Conservation (phyloP, 1,140 invertebrate species). For the Marisa cornuarietis region DNA sequence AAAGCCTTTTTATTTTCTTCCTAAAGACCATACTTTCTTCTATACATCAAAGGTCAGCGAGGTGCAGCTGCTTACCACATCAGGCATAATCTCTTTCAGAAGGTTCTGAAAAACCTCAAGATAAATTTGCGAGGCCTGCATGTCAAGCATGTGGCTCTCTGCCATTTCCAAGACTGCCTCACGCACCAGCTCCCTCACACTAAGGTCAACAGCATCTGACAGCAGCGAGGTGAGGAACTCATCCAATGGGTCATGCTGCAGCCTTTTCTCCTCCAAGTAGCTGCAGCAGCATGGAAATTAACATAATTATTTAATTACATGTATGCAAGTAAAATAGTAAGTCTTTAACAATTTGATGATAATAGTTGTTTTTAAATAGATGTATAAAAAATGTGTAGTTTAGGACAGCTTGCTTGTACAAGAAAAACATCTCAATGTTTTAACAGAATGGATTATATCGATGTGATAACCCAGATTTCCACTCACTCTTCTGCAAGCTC, state of each 20-base stretch:
- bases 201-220: conserved; percentile 39
- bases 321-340: too few species aligned
- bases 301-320: not conserved
- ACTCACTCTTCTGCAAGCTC: conserved; percentile 42
- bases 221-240: conserved; percentile 34
- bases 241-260: conserved; percentile 36
- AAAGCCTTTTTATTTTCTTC: too few species aligned
- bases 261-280: conserved; percentile 28
- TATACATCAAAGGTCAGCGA: too few species aligned
- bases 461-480: too few species aligned
- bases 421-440: too few species aligned
- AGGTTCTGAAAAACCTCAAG: conserved; percentile 46
- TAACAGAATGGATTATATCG: not conserved
- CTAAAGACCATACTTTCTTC: too few species aligned
- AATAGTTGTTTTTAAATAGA: too few species aligned
- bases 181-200: conserved; percentile 39
- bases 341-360: too few species aligned
- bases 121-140: conserved; percentile 32
- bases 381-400: too few species aligned
- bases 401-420: too few species aligned
- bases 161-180: conserved; percentile 46
- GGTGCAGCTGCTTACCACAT: conserved; percentile 34
- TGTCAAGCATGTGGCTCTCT: conserved; percentile 32
- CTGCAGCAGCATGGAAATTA: conserved; percentile 21
- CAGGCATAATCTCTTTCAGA: conserved; percentile 40